Percentiles rank a stretch among this genome's conserved stretches.
Conservation (phyloP, 92 coral and sea anemone genomes). For the Blastomussa wellsi region DNA sequence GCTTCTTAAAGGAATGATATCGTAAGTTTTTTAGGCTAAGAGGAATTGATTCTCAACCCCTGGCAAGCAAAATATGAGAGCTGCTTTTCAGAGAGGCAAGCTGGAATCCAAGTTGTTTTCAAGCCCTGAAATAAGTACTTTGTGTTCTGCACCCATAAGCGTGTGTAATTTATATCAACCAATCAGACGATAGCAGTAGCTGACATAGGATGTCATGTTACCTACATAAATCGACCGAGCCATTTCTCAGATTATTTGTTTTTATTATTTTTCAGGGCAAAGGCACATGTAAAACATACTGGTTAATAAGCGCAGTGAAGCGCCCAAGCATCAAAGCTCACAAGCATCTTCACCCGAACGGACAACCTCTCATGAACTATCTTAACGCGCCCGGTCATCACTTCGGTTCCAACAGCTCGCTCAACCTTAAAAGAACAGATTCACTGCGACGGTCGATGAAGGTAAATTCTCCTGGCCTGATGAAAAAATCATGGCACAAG, state of each 20-base stretch:
- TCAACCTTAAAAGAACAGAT: constrained; percentile 72
- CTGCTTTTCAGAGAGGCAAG: no score
- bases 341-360: constrained; percentile 63
- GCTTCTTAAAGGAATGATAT: no score
- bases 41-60: no score
- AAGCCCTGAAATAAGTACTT: no score
- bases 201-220: no score
- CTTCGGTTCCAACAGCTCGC: constrained; percentile 62
- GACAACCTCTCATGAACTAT: constrained; percentile 74
- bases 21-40: no score
- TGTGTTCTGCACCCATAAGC: no score
- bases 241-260: not conserved
- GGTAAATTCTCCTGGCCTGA: constrained; percentile 62
- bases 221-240: no score
- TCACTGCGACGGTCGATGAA: constrained; percentile 71
- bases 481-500: constrained; percentile 71
- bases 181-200: no score
- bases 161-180: no score
- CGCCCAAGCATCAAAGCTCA: constrained; percentile 58
- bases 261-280: constrained; percentile 62
- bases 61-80: no score
- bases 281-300: constrained; percentile 80
- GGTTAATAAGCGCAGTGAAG: constrained; percentile 72
- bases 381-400: constrained; percentile 62
- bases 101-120: no score